Percentiles rank a stretch among this genome's conserved stretches.
These are phyloP conservation scores for Diaphora mendica DNA, from an alignment of 2,888 invertebrate species.

Conservation along the genomic window DNA sequence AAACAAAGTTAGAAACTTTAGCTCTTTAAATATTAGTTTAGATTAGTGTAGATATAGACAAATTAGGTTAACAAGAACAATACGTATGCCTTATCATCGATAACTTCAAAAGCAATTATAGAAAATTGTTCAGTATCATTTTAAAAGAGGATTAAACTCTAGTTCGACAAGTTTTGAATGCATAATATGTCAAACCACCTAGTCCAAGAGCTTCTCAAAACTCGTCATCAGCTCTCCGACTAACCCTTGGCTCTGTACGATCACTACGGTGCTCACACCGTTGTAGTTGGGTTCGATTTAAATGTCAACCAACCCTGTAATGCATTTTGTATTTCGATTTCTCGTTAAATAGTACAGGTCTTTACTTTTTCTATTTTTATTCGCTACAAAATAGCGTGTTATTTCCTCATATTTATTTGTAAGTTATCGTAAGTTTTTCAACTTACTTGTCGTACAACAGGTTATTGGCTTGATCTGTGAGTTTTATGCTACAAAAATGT, in stretches of 20 bases:
- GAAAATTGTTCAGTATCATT: too few species aligned
- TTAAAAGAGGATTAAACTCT: not conserved
- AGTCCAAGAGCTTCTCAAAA: too few species aligned
- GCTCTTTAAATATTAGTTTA: too few species aligned
- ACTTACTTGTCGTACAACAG: not conserved
- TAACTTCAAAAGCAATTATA: not conserved
- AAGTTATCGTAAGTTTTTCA: not conserved
- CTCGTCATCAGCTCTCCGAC: too few species aligned
- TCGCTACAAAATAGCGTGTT: not conserved
- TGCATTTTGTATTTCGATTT: conserved; percentile 35
- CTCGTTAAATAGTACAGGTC: conserved; percentile 38
- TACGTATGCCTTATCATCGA: not conserved
- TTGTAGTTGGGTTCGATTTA: conserved; percentile 24
- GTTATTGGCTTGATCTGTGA: not conserved
- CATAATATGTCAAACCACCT: not conserved
- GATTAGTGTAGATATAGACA: too few species aligned
- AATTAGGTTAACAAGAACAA: too few species aligned
- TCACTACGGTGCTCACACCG: conserved; percentile 30
- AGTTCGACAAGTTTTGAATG: not conserved
- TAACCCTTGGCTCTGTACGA: conserved; percentile 7
- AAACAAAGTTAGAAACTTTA: too few species aligned
- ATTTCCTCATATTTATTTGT: not conserved
- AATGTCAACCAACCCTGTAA: conserved; percentile 46
- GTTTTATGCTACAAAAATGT: not conserved
- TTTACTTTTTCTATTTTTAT: conserved; percentile 24